Conservation (phyloP, 2,797 vertebrate species). For the Vultur gryphus region DNA sequence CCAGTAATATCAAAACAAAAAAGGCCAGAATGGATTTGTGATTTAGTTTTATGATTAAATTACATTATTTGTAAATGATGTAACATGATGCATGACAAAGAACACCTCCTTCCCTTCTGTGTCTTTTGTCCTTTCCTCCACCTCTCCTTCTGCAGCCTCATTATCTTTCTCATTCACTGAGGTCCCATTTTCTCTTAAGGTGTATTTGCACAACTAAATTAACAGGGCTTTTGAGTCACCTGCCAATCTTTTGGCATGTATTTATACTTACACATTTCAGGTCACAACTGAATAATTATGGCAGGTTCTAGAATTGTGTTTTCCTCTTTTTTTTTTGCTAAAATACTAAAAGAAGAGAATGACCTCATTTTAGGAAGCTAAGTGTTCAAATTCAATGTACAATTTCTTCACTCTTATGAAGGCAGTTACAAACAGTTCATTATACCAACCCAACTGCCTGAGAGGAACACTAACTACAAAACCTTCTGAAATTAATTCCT, state of each 20-base stretch:
- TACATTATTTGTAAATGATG: conserved; percentile 16
- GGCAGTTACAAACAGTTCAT: not conserved
- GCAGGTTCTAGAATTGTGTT: not conserved
- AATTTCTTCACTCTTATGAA: not conserved
- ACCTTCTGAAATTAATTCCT: not conserved
- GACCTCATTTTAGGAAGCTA: not conserved
- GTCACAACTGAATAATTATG: not conserved
- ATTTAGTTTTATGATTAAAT: conserved; percentile 41
- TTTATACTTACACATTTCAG: not conserved
- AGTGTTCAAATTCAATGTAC: not conserved
- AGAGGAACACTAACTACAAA: not conserved
- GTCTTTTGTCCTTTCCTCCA: conserved; percentile 38
- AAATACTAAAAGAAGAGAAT: not conserved
- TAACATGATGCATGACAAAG: conserved; percentile 28
- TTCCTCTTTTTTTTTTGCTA: not conserved
- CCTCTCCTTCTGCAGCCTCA: conserved; percentile 50
- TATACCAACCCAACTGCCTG: not conserved
- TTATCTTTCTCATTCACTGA: not conserved
- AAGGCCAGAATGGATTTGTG: not conserved
- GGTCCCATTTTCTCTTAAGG: not conserved
- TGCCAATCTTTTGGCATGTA: not conserved
- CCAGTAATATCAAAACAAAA: not conserved
- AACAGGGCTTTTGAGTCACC: not conserved
- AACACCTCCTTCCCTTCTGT: conserved; percentile 64
- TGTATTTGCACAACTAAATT: not conserved